Conservation (phyloP, 2,888 invertebrate species). For the Lasioglossum malachurum region DNA sequence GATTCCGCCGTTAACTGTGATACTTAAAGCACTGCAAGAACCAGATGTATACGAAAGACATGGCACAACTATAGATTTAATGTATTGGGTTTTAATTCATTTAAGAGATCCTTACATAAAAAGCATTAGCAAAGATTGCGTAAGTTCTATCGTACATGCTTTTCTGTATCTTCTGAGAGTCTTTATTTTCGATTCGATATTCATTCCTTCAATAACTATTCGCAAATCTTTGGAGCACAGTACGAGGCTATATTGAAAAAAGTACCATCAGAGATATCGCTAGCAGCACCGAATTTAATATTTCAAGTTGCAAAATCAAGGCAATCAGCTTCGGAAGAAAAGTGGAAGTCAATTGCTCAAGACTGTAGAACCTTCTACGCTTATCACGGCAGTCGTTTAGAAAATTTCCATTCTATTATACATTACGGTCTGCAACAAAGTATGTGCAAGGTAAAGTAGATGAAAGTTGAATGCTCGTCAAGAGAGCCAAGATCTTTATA, state of each 20-base stretch:
- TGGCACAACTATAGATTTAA: conserved; percentile 87
- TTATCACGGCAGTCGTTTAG: conserved; percentile 92
- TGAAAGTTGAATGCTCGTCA: background rate
- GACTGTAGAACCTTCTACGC: conserved; percentile 88
- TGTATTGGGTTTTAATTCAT: conserved; percentile 89
- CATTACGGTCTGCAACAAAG: conserved; percentile 92
- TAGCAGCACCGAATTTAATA: conserved; percentile 88
- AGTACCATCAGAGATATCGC: conserved; percentile 85
- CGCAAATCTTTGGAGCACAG: conserved; percentile 77
- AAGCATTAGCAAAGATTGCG: conserved; percentile 86
- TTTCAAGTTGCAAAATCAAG: conserved; percentile 88
- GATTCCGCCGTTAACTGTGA: conserved; percentile 87
- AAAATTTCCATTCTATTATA: conserved; percentile 93
- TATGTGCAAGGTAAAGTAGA: conserved; percentile 87
- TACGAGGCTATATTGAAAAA: conserved; percentile 86
- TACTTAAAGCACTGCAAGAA: conserved; percentile 85
- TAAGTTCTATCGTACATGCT: conserved; percentile 81
- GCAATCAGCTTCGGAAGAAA: conserved; percentile 87
- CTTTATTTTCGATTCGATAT: background rate
- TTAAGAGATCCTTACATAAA: conserved; percentile 88
- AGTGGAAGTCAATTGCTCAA: conserved; percentile 87
- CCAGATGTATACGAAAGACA: conserved; percentile 83
- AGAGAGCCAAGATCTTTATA: background rate
- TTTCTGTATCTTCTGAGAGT: background rate
- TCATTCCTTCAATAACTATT: background rate